A percentile compares a stretch with the other conserved stretches of the same genome.
These are phyloP conservation scores for Watsonalla cultraria DNA, from an alignment of 2,888 invertebrate genomes.

Conservation along the genomic window DNA sequence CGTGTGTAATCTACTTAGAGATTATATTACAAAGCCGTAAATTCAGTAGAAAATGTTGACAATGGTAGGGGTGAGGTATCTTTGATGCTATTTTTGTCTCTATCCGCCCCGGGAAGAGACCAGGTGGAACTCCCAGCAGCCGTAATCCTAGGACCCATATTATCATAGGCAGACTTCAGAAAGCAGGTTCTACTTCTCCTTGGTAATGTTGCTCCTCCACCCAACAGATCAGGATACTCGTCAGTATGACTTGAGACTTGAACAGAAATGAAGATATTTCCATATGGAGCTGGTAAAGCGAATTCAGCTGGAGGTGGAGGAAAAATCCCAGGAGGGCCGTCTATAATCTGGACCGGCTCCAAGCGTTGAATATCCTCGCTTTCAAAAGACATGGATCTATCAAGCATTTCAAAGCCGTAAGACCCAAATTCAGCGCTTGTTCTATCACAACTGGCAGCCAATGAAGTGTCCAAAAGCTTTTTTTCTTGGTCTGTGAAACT, in stretches of 20 bases:
- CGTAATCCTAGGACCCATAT: conserved; percentile 93
- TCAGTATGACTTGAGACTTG: conserved; percentile 84
- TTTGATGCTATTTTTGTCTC: conserved; percentile 40
- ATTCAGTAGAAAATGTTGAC: conserved; percentile 71
- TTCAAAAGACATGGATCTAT: conserved; percentile 67
- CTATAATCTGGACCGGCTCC: conserved; percentile 81
- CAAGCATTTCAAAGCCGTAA: conserved; percentile 74
- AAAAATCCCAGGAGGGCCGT: conserved; percentile 65
- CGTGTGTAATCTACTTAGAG: background rate
- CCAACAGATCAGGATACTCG: conserved; percentile 89
- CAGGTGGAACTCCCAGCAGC: conserved; percentile 93
- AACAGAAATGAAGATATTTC: conserved; percentile 92
- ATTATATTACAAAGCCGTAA: conserved; percentile 60
- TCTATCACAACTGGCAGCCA: conserved; percentile 80
- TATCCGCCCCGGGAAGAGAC: conserved; percentile 83
- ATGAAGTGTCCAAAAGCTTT: conserved; percentile 88
- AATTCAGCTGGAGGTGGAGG: conserved; percentile 72
- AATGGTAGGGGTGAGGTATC: conserved; percentile 44
- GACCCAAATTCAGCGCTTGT: conserved; percentile 82
- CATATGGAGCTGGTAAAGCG: conserved; percentile 72
- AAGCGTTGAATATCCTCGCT: conserved; percentile 72
- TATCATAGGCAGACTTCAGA: conserved; percentile 87
- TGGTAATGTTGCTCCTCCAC: conserved; percentile 65
- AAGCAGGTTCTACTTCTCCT: conserved; percentile 72
- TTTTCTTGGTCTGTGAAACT: conserved; percentile 94